A percentile compares a stretch with the other conserved stretches of the same genome.
These are phyloP conservation scores for Varanus komodoensis DNA, from an alignment of 2,113 vertebrate species.

Conservation along the genomic window DNA sequence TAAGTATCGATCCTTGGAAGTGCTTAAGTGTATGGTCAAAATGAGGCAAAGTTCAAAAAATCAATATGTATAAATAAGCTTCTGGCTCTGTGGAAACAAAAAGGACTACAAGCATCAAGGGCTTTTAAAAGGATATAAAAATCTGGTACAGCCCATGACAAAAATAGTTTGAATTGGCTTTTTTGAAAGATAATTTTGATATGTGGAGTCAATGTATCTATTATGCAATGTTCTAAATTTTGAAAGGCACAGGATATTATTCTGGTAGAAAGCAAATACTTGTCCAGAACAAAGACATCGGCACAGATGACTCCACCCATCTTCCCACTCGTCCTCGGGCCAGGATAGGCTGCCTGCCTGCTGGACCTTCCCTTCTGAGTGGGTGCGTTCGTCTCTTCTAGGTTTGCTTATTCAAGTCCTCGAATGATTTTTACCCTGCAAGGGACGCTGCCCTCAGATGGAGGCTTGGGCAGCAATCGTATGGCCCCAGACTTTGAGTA, in stretches of 20 bases:
- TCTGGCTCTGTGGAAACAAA: slow-evolving; percentile 13
- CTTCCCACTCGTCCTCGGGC: background rate
- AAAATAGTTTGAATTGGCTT: slow-evolving; percentile 52
- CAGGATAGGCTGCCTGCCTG: background rate
- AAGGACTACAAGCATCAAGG: slow-evolving; percentile 30
- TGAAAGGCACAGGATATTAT: background rate
- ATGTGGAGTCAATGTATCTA: background rate
- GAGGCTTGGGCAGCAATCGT: too few relatives aligned
- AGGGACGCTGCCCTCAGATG: too few relatives aligned
- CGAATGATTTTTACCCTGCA: too few relatives aligned
- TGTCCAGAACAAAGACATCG: rapidly evolving
- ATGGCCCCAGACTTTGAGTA: too few relatives aligned
- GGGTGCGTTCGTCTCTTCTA: too few relatives aligned
- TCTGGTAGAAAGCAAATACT: background rate
- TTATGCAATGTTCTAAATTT: slow-evolving; percentile 13
- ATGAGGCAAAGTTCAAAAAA: slow-evolving; percentile 52
- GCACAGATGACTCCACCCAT: rapidly evolving
- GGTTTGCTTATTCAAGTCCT: too few relatives aligned
- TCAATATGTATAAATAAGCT: slow-evolving; percentile 60
- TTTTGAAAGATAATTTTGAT: slow-evolving; percentile 39
- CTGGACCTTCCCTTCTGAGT: background rate
- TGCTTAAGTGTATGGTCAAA: slow-evolving; percentile 31
- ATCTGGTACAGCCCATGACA: slow-evolving; percentile 28
- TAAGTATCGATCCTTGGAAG: slow-evolving; percentile 58
- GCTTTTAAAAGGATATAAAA: slow-evolving; percentile 45